phyloP scores from a whole-genome alignment of 1,140 invertebrate genomes.

The Anoplolepis gracilipes region DNA sequence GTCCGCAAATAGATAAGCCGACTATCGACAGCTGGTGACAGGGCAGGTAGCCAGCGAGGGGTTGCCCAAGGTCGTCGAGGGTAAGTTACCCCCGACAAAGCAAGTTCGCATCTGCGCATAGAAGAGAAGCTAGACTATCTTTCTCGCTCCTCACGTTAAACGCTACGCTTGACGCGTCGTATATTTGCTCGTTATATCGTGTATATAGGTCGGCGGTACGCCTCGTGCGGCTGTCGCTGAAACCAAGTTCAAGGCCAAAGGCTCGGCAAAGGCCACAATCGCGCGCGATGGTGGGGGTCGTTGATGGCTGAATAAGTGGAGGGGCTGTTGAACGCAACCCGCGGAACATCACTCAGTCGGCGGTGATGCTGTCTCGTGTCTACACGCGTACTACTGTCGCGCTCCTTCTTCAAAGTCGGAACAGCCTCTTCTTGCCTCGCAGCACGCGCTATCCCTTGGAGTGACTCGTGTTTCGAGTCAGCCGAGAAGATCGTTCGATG shows the following conservation, averaged over 20 bases:
- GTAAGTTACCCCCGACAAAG: slow-evolving; percentile 75
- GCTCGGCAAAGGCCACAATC: slow-evolving; percentile 86
- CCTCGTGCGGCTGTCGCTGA: slow-evolving; percentile 85
- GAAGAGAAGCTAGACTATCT: slow-evolving; percentile 28
- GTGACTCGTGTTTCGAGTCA: slow-evolving; percentile 74
- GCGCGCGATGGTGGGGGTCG: slow-evolving; percentile 79
- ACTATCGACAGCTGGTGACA: slow-evolving; percentile 70
- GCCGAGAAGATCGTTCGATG: slow-evolving; percentile 48
- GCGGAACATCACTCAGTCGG: slow-evolving; percentile 88
- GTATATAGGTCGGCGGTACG: slow-evolving; percentile 84
- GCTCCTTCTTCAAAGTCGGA: slow-evolving; percentile 64
- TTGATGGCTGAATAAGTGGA: slow-evolving; percentile 84
- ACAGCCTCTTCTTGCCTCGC: slow-evolving; percentile 45
- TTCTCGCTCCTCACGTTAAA: neutral
- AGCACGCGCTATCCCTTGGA: slow-evolving; percentile 69
- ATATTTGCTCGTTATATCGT: slow-evolving; percentile 70
- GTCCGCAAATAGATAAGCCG: slow-evolving; percentile 67
- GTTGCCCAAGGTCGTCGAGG: slow-evolving; percentile 76
- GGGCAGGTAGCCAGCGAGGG: slow-evolving; percentile 65
- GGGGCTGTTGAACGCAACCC: slow-evolving; percentile 86
- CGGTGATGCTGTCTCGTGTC: slow-evolving; percentile 86
- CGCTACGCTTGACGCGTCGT: slow-evolving; percentile 64
- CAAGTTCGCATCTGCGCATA: slow-evolving; percentile 72
- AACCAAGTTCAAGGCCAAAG: slow-evolving; percentile 91
- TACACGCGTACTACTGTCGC: slow-evolving; percentile 81